These are phyloP conservation scores for Gymnobelideus leadbeateri DNA, from an alignment of 2,113 vertebrate species.

Conservation along the genomic window DNA sequence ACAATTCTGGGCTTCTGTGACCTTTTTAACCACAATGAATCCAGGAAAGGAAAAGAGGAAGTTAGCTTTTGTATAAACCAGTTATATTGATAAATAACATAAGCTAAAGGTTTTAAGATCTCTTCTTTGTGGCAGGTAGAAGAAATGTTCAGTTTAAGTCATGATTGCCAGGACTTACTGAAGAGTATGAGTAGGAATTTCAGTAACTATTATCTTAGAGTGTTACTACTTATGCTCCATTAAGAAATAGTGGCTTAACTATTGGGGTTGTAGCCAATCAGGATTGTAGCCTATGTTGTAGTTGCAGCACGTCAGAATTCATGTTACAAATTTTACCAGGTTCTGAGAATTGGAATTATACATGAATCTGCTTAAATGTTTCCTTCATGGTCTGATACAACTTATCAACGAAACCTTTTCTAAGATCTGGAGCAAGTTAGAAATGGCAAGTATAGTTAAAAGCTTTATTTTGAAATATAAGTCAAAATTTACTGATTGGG, in stretches of 20 bases:
- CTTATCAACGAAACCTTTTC: neutral
- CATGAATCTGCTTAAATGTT: neutral
- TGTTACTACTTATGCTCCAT: neutral
- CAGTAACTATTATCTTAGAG: neutral
- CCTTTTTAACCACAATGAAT: too few species aligned
- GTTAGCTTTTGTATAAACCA: neutral
- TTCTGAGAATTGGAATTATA: neutral
- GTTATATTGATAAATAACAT: neutral
- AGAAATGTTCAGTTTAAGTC: neutral
- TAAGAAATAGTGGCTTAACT: neutral
- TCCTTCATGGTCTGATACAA: neutral
- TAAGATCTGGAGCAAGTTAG: neutral
- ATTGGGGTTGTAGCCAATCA: neutral
- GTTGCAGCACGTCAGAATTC: neutral
- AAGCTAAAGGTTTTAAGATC: neutral
- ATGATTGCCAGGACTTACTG: neutral
- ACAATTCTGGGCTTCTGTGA: too few species aligned
- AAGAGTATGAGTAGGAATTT: neutral
- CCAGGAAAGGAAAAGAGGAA: neutral
- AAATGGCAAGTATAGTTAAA: constrained; percentile 68
- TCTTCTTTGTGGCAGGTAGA: neutral
- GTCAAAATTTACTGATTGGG: constrained; percentile 51
- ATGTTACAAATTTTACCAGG: neutral
- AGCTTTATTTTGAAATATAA: constrained; percentile 69
- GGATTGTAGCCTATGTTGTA: neutral